phyloP scores from a whole-genome alignment of 2,888 invertebrate species.

The Latrodectus elegans region DNA sequence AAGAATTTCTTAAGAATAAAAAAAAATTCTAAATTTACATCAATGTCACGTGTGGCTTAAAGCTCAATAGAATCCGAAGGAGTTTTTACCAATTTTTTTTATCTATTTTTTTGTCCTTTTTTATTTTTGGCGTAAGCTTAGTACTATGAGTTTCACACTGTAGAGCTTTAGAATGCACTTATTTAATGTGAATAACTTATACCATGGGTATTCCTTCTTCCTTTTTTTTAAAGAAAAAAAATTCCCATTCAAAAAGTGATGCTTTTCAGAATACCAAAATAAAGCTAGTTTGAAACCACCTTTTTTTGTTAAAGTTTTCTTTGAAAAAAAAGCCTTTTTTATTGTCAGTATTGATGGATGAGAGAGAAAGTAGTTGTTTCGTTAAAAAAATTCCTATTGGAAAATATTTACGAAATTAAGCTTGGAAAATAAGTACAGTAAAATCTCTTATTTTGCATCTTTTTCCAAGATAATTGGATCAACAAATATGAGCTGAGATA shows the following conservation, averaged over 20 bases:
- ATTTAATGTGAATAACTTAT: conserved; percentile 58
- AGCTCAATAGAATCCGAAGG: conserved; percentile 52
- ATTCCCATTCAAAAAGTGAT: conserved; percentile 32
- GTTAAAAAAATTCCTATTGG: too few species aligned
- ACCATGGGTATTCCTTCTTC: conserved; percentile 1
- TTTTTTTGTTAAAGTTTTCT: too few species aligned
- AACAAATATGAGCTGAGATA: too few species aligned
- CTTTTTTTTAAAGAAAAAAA: conserved; percentile 12
- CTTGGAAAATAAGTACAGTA: too few species aligned
- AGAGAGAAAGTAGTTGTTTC: too few species aligned
- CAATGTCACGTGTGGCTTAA: conserved; percentile 49
- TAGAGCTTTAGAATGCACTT: conserved; percentile 50
- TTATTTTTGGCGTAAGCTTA: conserved; percentile 5
- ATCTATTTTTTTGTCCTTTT: background rate
- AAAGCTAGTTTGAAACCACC: too few species aligned
- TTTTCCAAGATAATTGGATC: too few species aligned
- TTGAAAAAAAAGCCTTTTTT: too few species aligned
- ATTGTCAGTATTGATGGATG: too few species aligned
- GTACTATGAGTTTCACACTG: conserved; percentile 24
- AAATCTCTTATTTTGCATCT: too few species aligned
- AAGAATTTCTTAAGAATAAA: background rate
- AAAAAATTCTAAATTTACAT: conserved; percentile 39
- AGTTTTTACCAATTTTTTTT: conserved; percentile 20
- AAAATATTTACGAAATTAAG: too few species aligned
- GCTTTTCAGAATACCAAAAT: conserved; percentile 20